Conservation (phyloP, 2,797 vertebrate species). For the Odontamblyopus lacepedii region DNA sequence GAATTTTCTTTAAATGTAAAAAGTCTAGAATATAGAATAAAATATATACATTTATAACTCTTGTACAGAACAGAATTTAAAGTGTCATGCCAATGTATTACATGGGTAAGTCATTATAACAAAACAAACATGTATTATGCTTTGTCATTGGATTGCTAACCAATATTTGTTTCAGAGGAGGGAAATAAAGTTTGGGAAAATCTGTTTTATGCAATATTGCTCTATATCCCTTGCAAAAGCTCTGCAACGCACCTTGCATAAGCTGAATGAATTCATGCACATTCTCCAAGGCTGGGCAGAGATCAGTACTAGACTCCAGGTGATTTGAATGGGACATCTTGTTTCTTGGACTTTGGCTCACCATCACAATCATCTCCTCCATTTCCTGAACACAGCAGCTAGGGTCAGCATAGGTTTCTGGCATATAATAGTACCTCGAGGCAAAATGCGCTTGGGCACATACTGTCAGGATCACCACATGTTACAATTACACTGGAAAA, state of each 20-base stretch:
- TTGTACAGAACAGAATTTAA: no score
- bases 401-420: background rate
- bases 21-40: background rate
- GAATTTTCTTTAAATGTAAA: background rate
- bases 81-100: no score
- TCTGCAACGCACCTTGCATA: slow-evolving; percentile 71
- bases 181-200: no score
- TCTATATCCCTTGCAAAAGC: background rate
- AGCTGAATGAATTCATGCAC: slow-evolving; percentile 71
- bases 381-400: slow-evolving; percentile 47
- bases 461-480: background rate
- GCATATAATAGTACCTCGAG: background rate
- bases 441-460: background rate
- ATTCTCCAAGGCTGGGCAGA: slow-evolving; percentile 66
- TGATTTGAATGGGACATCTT: slow-evolving; percentile 50
- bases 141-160: background rate
- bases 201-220: background rate
- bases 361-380: slow-evolving; percentile 42
- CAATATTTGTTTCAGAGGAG: no score
- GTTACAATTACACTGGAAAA: background rate
- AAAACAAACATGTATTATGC: background rate
- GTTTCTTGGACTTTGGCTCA: slow-evolving; percentile 72
- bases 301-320: slow-evolving; percentile 66
- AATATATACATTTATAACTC: no score
- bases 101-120: no score